Base-by-base conservation (phyloP, 1,140 invertebrate genomes). In the Parasteatoda tepidariorum region DNA sequence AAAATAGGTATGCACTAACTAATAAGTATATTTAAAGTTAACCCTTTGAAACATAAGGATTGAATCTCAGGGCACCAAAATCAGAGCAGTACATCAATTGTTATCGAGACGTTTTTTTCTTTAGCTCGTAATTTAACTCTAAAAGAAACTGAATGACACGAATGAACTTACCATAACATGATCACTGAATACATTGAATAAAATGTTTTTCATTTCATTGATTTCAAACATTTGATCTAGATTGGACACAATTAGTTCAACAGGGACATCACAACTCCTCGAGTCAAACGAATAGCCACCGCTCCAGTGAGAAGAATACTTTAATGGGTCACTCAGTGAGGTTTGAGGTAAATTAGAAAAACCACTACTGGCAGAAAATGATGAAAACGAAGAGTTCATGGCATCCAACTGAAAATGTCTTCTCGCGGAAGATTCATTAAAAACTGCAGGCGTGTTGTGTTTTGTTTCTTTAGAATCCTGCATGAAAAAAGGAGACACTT, bases 191-290 rank as follows among this genome's bases (percentile, higher is more conserved):
- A 93, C 90, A 41, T 91, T 90, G 33, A 90, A 89, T 5, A 95
- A 88, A 64, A 94, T 91, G 62, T 91, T 91, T 86, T 92, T 92
- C 91, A 95, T 92, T 86, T 94, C 93, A 68, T 92, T 91, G 5
- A 91, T 89, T 87, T 93, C 93, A 85, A 94, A 93, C 83, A 91
- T 93, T 85, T 93, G 93, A 89, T 95, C 94, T 66, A 95, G 89
- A 89, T 95, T 95, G 31, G 93, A 92, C 26, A 95, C 92, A 85
- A 93, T 90, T 5, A 95, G 88, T 88, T 94, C 93, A 22, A 95
- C 92, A 0, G 91, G n/a, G n/a, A n/a, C n/a, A n/a, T n/a, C 90
- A 62, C 26, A 64, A 11, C 28, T 30, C 7, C 31, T 30, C 28
- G 9, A 30, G 9, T 15, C 2, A n/a, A n/a, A n/a, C n/a, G 2